A percentile compares a stretch with the other conserved stretches of the same genome.
phyloP scores from a whole-genome alignment of 2,797 vertebrate genomes.

The Labroides dimidiatus region DNA sequence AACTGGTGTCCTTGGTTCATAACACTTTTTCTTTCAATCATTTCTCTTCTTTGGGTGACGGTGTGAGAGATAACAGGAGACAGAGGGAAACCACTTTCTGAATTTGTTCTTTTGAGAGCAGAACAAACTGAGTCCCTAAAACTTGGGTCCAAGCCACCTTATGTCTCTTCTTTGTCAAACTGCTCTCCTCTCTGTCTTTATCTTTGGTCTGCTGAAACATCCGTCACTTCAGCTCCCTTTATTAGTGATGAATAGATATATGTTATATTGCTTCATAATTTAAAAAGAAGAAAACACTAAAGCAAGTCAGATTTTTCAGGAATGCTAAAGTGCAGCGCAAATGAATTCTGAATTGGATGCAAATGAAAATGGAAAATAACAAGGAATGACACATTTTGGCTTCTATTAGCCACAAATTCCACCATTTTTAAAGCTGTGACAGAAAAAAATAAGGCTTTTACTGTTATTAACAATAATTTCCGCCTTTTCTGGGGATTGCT shows the following conservation, averaged over 20 bases:
- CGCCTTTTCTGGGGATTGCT: slow-evolving; percentile 53
- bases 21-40: no score
- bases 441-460: slow-evolving; percentile 68
- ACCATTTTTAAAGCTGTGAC: slow-evolving; percentile 44
- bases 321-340: slow-evolving; percentile 60
- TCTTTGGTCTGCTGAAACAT: slow-evolving; percentile 19
- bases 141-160: slow-evolving; percentile 8
- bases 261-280: slow-evolving; percentile 46
- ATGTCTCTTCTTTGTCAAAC: slow-evolving; percentile 30
- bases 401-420: slow-evolving; percentile 56
- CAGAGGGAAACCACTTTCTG: slow-evolving; percentile 2
- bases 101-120: slow-evolving; percentile 28
- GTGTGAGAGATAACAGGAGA: slow-evolving; percentile 10
- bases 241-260: slow-evolving; percentile 19
- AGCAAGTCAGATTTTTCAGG: slow-evolving; percentile 50
- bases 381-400: slow-evolving; percentile 58
- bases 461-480: slow-evolving; percentile 69
- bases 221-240: slow-evolving; percentile 7
- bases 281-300: slow-evolving; percentile 62
- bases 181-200: slow-evolving; percentile 13
- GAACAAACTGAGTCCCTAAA: slow-evolving; percentile 3
- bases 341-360: slow-evolving; percentile 68
- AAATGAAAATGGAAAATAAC: slow-evolving; percentile 76
- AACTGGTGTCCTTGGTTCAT: no score
- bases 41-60: not conserved